Conservation (phyloP, 2,888 invertebrate genomes). For the Hecatera dysodea region DNA sequence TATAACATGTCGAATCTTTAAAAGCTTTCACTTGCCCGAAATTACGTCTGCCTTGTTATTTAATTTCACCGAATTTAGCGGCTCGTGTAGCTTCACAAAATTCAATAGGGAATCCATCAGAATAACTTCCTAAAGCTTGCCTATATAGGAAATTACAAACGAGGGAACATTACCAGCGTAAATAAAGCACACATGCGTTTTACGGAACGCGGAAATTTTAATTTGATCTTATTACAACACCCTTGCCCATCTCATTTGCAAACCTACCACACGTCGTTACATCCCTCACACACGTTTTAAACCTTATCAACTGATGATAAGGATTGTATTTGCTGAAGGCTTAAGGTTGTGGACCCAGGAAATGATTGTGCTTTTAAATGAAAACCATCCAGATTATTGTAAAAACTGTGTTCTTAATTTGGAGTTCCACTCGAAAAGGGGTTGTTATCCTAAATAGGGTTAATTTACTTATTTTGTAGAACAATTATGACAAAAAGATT, state of each 20-base stretch:
- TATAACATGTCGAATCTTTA: neutral
- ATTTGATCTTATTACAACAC: conserved; percentile 72
- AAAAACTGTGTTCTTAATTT: conserved; percentile 69
- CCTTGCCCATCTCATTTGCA: conserved; percentile 71
- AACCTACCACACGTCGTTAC: conserved; percentile 26
- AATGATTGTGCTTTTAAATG: conserved; percentile 69
- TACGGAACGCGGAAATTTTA: conserved; percentile 70
- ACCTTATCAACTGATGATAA: conserved; percentile 27
- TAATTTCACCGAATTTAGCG: conserved; percentile 30
- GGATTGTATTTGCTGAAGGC: neutral
- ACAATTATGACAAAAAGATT: conserved; percentile 35
- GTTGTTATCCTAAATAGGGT: conserved; percentile 40
- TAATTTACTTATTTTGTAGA: conserved; percentile 34
- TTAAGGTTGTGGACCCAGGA: conserved; percentile 32
- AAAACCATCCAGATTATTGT: conserved; percentile 68
- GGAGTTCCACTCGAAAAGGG: conserved; percentile 53
- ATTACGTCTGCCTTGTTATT: conserved; percentile 27
- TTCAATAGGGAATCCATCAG: conserved; percentile 48
- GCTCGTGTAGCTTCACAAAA: conserved; percentile 35
- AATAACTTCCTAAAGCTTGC: conserved; percentile 40
- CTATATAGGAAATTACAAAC: conserved; percentile 50
- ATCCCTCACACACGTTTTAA: conserved; percentile 5
- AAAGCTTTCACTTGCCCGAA: conserved; percentile 14
- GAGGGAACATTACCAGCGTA: conserved; percentile 51
- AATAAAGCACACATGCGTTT: conserved; percentile 69